A percentile compares a stretch with the other conserved stretches of the same genome.
Conservation (phyloP, 2,797 vertebrate species). For the Tympanoctomys barrerae region DNA sequence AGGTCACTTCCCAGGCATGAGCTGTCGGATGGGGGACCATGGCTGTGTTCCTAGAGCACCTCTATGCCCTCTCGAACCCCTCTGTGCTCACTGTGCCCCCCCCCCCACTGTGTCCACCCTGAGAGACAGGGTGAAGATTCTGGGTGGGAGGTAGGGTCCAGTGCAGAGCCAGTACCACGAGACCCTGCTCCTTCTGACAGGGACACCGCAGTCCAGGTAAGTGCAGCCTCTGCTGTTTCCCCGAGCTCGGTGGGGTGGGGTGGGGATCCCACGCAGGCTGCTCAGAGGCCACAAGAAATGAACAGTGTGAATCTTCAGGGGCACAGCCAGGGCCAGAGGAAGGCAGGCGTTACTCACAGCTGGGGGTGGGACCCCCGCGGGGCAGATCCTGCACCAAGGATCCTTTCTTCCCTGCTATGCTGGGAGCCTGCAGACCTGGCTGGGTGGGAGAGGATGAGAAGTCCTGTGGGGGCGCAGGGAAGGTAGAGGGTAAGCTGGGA, state of each 20-base stretch:
- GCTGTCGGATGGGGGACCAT: not conserved
- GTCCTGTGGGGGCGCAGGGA: not conserved
- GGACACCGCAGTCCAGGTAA: not conserved
- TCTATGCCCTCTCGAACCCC: conserved; percentile 71
- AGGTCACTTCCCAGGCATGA: not conserved
- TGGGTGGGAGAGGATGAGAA: not conserved
- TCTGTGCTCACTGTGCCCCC: not conserved
- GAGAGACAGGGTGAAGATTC: not conserved
- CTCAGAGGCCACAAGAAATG: accelerated
- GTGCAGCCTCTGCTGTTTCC: not conserved
- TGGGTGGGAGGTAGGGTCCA: not conserved
- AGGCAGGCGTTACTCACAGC: not conserved
- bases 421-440: no score
- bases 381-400: not conserved
- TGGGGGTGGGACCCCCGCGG: not conserved
- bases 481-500: accelerated
- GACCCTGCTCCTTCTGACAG: not conserved
- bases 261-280: not conserved
- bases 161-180: not conserved
- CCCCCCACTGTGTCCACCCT: not conserved
- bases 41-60: not conserved
- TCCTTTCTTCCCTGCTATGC: not conserved
- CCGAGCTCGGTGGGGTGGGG: not conserved
- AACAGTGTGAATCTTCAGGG: not conserved
- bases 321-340: not conserved